A percentile compares a stretch with the other conserved stretches of the same genome.
phyloP scores from a whole-genome alignment of 2,797 vertebrate species.

The Anas flavirostris region DNA sequence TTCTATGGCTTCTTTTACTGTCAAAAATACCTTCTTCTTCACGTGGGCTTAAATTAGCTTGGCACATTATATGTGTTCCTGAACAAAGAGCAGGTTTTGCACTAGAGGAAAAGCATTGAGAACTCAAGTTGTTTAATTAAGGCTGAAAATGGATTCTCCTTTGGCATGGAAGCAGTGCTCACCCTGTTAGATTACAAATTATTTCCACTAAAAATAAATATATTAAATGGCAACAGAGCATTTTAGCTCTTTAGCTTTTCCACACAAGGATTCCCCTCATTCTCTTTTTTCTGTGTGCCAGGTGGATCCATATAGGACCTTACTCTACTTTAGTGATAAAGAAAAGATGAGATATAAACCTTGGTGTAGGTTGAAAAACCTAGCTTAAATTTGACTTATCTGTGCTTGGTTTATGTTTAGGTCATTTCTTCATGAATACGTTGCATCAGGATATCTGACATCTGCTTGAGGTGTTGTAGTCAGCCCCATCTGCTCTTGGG shows the following conservation, averaged over 20 bases:
- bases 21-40: background rate
- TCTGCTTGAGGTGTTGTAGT: background rate
- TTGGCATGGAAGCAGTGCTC: background rate
- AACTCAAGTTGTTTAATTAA: background rate
- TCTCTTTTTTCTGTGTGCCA: background rate
- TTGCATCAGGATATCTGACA: background rate
- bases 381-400: background rate
- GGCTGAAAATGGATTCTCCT: background rate
- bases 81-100: background rate
- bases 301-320: background rate
- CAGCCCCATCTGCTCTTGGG: background rate
- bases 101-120: background rate
- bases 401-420: background rate
- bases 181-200: background rate
- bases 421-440: background rate
- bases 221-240: background rate
- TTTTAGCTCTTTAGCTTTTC: background rate
- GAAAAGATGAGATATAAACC: background rate
- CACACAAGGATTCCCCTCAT: background rate
- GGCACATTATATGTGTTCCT: background rate
- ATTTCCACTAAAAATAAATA: background rate
- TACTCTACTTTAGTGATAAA: background rate
- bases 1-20: background rate
- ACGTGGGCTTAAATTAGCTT: background rate
- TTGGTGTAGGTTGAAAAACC: background rate